These are phyloP conservation scores for Phalacrocorax brasilianus DNA, from an alignment of 2,113 vertebrate species.

Conservation along the genomic window DNA sequence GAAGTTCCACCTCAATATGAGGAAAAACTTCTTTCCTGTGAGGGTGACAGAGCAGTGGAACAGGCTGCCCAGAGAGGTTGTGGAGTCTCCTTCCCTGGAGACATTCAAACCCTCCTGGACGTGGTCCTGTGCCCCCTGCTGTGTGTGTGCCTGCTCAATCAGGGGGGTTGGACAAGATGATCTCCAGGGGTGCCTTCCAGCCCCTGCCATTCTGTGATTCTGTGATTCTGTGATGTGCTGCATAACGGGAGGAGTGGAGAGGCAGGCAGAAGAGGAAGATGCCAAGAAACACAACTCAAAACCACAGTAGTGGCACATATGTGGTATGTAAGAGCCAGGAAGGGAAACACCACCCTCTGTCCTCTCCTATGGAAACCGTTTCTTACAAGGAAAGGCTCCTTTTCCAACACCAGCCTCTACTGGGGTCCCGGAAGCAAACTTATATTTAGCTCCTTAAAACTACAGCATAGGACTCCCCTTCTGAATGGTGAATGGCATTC, in stretches of 20 bases:
- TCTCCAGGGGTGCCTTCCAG: too few species aligned
- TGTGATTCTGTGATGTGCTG: too few species aligned
- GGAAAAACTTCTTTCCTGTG: too few species aligned
- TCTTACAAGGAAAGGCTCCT: neutral
- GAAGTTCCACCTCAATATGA: too few species aligned
- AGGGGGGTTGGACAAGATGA: too few species aligned
- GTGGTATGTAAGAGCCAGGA: neutral
- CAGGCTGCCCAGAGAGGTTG: too few species aligned
- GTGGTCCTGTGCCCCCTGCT: too few species aligned
- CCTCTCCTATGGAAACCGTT: neutral
- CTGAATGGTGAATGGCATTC: neutral
- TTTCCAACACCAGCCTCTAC: neutral
- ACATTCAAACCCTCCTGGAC: too few species aligned
- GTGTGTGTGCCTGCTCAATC: too few species aligned
- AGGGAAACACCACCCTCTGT: neutral
- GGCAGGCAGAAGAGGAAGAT: neutral
- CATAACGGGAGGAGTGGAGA: neutral
- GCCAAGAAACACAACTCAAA: neutral
- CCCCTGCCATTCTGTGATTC: too few species aligned
- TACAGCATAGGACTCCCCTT: neutral
- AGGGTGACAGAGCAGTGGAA: too few species aligned
- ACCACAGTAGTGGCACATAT: neutral
- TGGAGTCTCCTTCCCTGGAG: too few species aligned
- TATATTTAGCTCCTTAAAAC: neutral
- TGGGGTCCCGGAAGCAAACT: neutral